A percentile compares a stretch with the other conserved stretches of the same genome.
phyloP scores from a whole-genome alignment of 2,797 vertebrate species.

The Clamator glandarius region DNA sequence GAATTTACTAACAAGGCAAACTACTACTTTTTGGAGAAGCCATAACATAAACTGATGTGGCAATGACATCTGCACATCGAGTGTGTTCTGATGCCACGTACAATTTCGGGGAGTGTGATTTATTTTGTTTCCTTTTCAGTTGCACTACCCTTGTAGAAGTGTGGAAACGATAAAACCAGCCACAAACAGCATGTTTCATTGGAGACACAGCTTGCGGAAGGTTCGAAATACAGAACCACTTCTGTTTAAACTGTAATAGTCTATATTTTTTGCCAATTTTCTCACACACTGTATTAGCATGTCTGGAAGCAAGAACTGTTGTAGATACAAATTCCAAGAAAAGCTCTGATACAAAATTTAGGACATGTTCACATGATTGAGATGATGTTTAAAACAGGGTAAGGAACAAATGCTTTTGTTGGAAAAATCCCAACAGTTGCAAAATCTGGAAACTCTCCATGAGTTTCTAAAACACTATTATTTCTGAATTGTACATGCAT shows the following conservation, averaged over 20 bases:
- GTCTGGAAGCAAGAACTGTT: neutral
- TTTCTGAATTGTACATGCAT: accelerated
- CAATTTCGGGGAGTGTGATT: neutral
- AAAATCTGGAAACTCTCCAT: neutral
- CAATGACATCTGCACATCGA: neutral
- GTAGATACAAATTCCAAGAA: neutral
- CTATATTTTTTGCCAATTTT: neutral
- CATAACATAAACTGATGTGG: neutral
- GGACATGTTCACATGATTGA: accelerated
- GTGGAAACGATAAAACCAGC: neutral
- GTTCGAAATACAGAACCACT: neutral
- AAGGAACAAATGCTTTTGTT: neutral
- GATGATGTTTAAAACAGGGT: neutral
- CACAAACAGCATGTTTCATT: neutral
- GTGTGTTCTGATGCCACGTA: neutral
- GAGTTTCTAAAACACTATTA: neutral
- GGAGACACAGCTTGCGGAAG: neutral
- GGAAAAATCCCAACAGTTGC: neutral
- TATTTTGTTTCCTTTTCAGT: neutral
- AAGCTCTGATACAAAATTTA: neutral
- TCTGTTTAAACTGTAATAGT: neutral
- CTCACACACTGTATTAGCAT: accelerated
- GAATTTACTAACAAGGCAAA: neutral
- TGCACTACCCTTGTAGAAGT: neutral
- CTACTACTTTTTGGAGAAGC: neutral